Evolutionary conservation across 92 coral and sea anemone species (phyloP).

Genomic region (Zoanthus gigantus): DNA sequence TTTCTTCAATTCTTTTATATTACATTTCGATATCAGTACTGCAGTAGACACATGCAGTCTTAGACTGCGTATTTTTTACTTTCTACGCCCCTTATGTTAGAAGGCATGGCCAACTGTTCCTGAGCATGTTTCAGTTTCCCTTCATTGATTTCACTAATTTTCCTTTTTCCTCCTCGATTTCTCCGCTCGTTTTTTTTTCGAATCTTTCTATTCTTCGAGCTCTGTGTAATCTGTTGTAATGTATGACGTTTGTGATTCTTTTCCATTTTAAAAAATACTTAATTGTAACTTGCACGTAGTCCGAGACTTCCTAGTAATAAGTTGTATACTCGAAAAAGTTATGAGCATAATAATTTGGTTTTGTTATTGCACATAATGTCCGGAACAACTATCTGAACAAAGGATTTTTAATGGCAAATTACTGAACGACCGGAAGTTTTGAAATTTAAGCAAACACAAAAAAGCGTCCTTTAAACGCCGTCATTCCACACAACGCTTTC

Average conservation of each 20-base stretch:
- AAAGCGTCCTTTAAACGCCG: constrained; percentile 6
- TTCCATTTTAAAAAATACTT: constrained; percentile 9
- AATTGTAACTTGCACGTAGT: constrained; percentile 24
- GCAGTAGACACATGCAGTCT: too few species aligned
- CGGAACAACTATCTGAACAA: constrained; percentile 23
- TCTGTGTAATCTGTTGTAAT: constrained; percentile 21
- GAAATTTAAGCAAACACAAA: constrained; percentile 27
- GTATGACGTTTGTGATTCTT: constrained; percentile 28
- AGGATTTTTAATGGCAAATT: not conserved
- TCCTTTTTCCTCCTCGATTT: not conserved
- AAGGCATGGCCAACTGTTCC: constrained; percentile 2
- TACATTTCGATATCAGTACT: too few species aligned
- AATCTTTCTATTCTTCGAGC: constrained; percentile 18
- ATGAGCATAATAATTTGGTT: constrained; percentile 8
- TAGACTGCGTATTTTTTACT: not conserved
- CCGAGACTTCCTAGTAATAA: constrained; percentile 8
- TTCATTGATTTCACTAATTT: not conserved
- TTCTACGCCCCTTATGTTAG: constrained; percentile 13
- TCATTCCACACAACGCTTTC: not conserved
- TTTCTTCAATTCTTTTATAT: too few species aligned
- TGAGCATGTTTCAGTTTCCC: constrained; percentile 4
- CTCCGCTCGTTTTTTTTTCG: not conserved
- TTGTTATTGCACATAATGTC: constrained; percentile 14
- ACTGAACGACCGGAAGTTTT: constrained; percentile 2
- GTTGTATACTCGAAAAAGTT: constrained; percentile 25